Base-by-base conservation (phyloP, 2,113 vertebrate species). In the Clinocottus analis region DNA sequence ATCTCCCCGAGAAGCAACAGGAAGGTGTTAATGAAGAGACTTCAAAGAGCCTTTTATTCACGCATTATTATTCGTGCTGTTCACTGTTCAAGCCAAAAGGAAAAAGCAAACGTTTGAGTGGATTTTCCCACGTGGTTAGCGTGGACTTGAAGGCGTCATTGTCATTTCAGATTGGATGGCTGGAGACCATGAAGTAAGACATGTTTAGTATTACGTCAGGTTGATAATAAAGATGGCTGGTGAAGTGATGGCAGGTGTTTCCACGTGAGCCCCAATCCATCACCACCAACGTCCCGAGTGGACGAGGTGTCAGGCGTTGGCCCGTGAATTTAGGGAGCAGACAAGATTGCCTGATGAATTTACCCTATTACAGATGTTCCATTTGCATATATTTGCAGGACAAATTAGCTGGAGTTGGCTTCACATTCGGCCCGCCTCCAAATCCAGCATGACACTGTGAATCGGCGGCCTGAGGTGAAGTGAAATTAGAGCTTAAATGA, bases 381-480 rank as follows among this genome's bases (percentile, higher is more conserved):
- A 81, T 88, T 91, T 83, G 76, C 83, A 86, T 86, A 55, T 19
- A 79, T 91, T 75, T 75, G 82, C 82, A 67, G 69, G 80, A 76
- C 51, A 68, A 39, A 84, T 77, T 49, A 47, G 55, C 67, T 63
- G 45, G 13, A 33, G 58, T 21, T 1, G 29, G 43, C 41, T 17
- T 77, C 63, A 83, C 65, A 49, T 74, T 86, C 75, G 68, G 43
- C 21, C 75, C 9, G 0, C 21, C 0, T 63, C 11, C 53, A 75
- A 75, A 75, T 67, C 21, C 10, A 21, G 39, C 16, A 25, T 78
- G 41, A 79, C 77, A 86, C 65, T 41, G 37, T 12, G 29, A 39
- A 13, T n/a, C 1, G 19, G 62, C 59, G 14, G 35, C 29, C 19
- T 25, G 64, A 63, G 5, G 60, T 33, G 21, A 56, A 58, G 27